Percentiles rank a stretch among this genome's conserved stretches.
Conservation (phyloP, 2,888 invertebrate species). For the Pterostichus niger region DNA sequence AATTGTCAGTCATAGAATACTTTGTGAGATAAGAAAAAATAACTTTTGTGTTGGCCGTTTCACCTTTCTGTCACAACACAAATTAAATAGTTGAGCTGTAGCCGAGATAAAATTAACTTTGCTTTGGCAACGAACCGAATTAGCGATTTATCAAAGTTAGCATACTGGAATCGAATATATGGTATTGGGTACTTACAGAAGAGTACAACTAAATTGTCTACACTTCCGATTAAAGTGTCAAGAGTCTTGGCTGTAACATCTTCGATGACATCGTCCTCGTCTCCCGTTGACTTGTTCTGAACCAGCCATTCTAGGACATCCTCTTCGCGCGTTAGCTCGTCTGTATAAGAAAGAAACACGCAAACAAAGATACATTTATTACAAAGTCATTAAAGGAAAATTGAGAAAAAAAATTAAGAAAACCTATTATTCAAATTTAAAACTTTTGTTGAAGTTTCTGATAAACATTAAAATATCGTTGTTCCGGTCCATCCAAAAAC, state of each 20-base stretch:
- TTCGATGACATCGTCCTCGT: conserved; percentile 96
- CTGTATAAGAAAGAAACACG: conserved; percentile 75
- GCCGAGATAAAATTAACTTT: conserved; percentile 64
- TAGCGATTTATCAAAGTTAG: conserved; percentile 52
- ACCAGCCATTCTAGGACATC: conserved; percentile 96
- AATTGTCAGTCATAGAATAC: conserved; percentile 17
- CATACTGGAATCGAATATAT: conserved; percentile 24
- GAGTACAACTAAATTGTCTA: conserved; percentile 94
- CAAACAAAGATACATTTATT: too few relatives aligned
- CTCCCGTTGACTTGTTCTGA: conserved; percentile 94
- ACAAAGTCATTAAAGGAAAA: too few relatives aligned
- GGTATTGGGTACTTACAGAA: conserved; percentile 86
- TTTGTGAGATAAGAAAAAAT: conserved; percentile 30
- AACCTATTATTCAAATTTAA: too few relatives aligned
- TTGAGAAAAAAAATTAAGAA: too few relatives aligned
- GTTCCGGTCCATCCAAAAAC: too few relatives aligned
- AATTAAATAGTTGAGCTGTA: conserved; percentile 63
- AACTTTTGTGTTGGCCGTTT: conserved; percentile 51
- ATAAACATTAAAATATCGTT: too few relatives aligned
- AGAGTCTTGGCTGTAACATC: conserved; percentile 95
- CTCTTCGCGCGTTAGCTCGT: conserved; percentile 93
- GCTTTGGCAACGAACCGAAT: conserved; percentile 64
- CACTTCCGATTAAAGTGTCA: conserved; percentile 91
- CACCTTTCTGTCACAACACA: conserved; percentile 61
- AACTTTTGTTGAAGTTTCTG: too few relatives aligned